Evolutionary conservation across 2,888 invertebrate species (phyloP).

Genomic region (Cheilosia urbana): DNA sequence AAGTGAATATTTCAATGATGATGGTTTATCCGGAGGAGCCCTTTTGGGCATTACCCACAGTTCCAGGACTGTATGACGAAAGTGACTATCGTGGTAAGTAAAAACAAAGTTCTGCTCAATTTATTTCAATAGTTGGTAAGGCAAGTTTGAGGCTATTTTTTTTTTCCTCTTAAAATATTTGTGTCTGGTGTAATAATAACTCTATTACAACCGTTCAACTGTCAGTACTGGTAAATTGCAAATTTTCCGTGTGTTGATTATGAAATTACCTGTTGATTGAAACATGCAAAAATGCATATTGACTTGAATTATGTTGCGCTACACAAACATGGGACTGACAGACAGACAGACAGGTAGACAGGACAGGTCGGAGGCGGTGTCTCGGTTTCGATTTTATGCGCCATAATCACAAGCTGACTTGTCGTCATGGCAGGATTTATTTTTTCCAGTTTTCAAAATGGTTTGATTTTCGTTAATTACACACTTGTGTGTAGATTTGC

Average conservation of each 20-base stretch:
- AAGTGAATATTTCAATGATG: constrained; percentile 78
- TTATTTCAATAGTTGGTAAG: background rate
- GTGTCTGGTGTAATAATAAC: constrained; percentile 18
- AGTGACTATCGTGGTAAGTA: constrained; percentile 83
- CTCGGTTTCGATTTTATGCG: background rate
- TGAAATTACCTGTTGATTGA: constrained; percentile 44
- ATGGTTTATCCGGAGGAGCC: constrained; percentile 84
- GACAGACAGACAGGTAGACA: constrained; percentile 2
- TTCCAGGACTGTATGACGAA: constrained; percentile 83
- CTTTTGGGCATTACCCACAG: constrained; percentile 83
- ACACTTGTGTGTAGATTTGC: constrained; percentile 4
- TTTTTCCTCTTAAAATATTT: background rate
- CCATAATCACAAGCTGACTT: constrained; percentile 21
- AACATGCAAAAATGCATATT: constrained; percentile 33
- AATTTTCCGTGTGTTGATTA: constrained; percentile 17
- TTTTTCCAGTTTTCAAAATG: background rate
- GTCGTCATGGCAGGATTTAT: background rate
- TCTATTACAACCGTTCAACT: constrained; percentile 45
- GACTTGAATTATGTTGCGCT: constrained; percentile 29
- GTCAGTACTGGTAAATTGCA: constrained; percentile 38
- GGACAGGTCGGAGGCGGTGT: background rate
- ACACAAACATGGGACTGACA: background rate
- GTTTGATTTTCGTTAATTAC: constrained; percentile 45
- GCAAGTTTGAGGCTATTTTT: background rate
- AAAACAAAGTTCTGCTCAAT: background rate